Base-by-base conservation (phyloP, 2,888 invertebrate genomes). In the Phalera bucephala region DNA sequence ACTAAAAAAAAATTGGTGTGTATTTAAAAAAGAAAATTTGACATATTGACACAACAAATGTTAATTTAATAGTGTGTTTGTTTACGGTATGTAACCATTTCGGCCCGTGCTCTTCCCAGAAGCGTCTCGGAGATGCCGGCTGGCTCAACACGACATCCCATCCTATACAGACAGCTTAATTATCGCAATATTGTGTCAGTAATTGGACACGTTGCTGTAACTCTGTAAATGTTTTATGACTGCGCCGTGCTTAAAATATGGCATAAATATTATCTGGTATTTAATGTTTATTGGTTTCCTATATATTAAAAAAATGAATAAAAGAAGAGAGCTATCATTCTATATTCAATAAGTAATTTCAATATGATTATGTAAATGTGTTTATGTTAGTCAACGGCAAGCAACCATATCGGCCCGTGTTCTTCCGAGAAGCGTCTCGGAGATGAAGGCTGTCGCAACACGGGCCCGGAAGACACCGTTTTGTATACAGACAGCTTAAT, bases 401-500 rank as follows among this genome's bases (percentile, higher is more conserved):
- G 22, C 22, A 22, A 8, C 8, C 22, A 9, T 22, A 22, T 22
- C 9, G 22, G 22, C 22, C 22, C 22, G 22, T 22, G 22, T 9
- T 9, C 22, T 22, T 22, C 22, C 9, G 5, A 9, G 22, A 22
- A 22, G 9, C 8, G 22, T 22, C n/a, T 22, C 7, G 19, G n/a
- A 19, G 19, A 19, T 3, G 3, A 5, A 3, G 19, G 7, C 4
- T 19, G 19, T 19, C 19, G 19, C 3, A 19, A 19, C 19, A 19
- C 19, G 19, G 19, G 7, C 7, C 19, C 7, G 19, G 7, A 19
- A 3, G 7, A 3, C 19, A 21, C 21, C 21, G n/a, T 8, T 7
- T 21, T 7, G 21, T 21, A 8, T 21, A 7, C 6, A 26, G 35
- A 55, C 39, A 12, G 27, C 48, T 58, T 36, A 33, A 47, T 51